Evolutionary conservation across 2,113 vertebrate species (phyloP), one percentile per base, ranked within the genome.

Genomic region (Ciconia maguari): DNA sequence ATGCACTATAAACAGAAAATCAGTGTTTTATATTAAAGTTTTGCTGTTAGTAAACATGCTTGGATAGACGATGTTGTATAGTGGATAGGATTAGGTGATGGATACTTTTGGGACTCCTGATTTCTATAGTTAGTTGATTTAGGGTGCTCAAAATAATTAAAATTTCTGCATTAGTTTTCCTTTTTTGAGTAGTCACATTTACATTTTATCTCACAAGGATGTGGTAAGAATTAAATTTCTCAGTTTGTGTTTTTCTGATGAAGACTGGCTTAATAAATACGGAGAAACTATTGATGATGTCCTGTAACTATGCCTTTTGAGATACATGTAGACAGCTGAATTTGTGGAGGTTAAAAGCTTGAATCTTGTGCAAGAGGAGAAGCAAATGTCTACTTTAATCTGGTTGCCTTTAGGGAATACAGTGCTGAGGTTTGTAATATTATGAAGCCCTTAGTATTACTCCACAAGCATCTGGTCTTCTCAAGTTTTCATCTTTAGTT

Each of bases 161-260:
- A 38, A 32, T 36, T 88, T 64, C 66, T 80, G 36, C 26, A 0
- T 7, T 44, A 18, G 3, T 52, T 83, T 83, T 51, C 49, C 74
- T 49, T 61, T 79, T 69, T 49, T 69, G 75, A 85, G 79, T 42
- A 44, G 55, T 38, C 49, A 22, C 46, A 41, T 41, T 78, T 49
- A 16, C 34, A 19, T 71, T 41, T 87, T n/a, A 13, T 27, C 84
- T 93, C 41, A 9, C 3, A 3, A 85, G 94, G 82, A 85, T 80
- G 84, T 85, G 81, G 74, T 49, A 42, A 74, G 87, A 76, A 80
- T 55, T 32, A 65, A 57, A 49, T 65, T n/a, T 41, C 76, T 78
- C 75, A 95, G 74, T 76, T 91, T 93, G 84, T 61, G 87, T 61
- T 90, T 95, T 95, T 80, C 75, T 82, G 82, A 25, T 68, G 72